phyloP scores from a whole-genome alignment of 1,140 invertebrate species.

The Drosophila ogumai region DNA sequence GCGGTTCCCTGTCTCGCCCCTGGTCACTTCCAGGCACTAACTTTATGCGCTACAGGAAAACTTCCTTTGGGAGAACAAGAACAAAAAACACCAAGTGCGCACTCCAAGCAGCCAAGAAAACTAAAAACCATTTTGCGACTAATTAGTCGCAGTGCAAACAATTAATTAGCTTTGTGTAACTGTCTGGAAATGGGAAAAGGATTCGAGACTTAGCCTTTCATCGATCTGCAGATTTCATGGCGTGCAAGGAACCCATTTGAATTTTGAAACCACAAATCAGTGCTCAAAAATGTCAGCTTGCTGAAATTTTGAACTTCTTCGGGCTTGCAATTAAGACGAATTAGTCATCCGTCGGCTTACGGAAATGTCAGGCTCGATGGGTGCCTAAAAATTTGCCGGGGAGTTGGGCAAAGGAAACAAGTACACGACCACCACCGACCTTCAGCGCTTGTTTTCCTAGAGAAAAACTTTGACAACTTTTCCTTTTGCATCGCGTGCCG shows the following conservation, averaged over 20 bases:
- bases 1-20: conserved; percentile 22
- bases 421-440: conserved; percentile 65
- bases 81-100: conserved; percentile 47
- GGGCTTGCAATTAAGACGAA: conserved; percentile 71
- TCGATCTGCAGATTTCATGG: conserved; percentile 46
- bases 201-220: conserved; percentile 29
- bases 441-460: conserved; percentile 35
- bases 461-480: conserved; percentile 19
- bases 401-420: conserved; percentile 39
- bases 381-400: conserved; percentile 8
- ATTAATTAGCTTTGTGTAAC: conserved; percentile 67
- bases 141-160: conserved; percentile 70
- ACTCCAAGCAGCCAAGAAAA: conserved; percentile 38
- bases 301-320: conserved; percentile 20
- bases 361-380: conserved; percentile 67
- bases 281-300: conserved; percentile 71
- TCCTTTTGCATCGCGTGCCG: conserved; percentile 63
- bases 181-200: conserved; percentile 8
- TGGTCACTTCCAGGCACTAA: conserved; percentile 40
- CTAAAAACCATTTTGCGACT: conserved; percentile 63
- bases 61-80: conserved; percentile 6
- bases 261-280: conserved; percentile 45
- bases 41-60: conserved; percentile 37
- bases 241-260: conserved; percentile 64
- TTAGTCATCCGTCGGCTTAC: conserved; percentile 52